Evolutionary conservation across 2,888 invertebrate genomes (phyloP), one percentile per base, ranked within the genome.

Genomic region (Cynaeus angustus): DNA sequence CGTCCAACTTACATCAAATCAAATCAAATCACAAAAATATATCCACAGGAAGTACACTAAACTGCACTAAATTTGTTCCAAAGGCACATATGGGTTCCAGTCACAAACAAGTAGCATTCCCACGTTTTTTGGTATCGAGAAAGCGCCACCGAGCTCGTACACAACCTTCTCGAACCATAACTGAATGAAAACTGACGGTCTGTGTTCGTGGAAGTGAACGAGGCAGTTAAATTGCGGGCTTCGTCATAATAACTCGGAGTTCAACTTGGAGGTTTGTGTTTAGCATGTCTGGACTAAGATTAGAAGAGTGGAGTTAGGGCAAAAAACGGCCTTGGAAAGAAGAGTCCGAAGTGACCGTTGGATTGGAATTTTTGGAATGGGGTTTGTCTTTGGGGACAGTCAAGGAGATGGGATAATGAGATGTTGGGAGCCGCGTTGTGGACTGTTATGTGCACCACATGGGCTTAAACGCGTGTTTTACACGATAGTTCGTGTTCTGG

Each of bases 201-300:
- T 13, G 28, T 30, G 33, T 10, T 52, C 38, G 41, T 4, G n/a
- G 59, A 45, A 46, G 13, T 21, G 16, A 13, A 28, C 33, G 30
- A 46, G 38, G 61, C 50, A 26, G 53, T 53, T 26, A 50, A 59
- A 58, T 59, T 59, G 59, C 45, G 59, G 41, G 59, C 59, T 59
- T 59, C 59, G 45, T 59, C 59, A 59, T 50, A 43, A 61, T 14
- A 46, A 21, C 21, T 21, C 21, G 2, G 21, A 21, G 21, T 4
- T n/a, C 41, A 56, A 21, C 43, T 46, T 30, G 16, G 37, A 14
- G 37, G 53, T 33, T 50, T 26, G 33, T 26, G 53, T 53, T 53
- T 33, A 33, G 33, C 53, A 10, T 59, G 59, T 59, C 46, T 59
- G 45, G 30, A 26, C 33, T 12, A 13, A 33, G 59, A 46, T 59